These are phyloP conservation scores for Metacarcinus magister DNA, from an alignment of 2,888 invertebrate genomes.

Conservation along the genomic window DNA sequence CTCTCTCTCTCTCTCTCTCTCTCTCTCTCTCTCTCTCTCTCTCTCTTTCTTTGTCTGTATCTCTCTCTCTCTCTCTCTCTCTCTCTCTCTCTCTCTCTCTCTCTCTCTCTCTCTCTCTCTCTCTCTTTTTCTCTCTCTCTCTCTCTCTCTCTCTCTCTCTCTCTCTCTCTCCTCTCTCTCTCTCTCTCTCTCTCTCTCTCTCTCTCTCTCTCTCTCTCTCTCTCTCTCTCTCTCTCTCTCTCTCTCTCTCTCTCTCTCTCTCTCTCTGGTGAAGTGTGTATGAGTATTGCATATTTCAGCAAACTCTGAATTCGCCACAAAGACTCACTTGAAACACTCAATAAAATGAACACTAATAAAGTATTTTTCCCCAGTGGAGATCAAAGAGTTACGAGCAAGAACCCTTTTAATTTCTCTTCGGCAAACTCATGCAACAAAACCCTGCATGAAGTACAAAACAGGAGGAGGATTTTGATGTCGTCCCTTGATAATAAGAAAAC, in stretches of 20 bases:
- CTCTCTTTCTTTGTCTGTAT: not conserved
- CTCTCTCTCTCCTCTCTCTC: not conserved
- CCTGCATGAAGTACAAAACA: not conserved
- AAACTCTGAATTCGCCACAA: not conserved
- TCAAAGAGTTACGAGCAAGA: not conserved
- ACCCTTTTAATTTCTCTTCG: not conserved
- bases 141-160: not conserved
- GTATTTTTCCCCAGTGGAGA: not conserved
- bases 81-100: not conserved
- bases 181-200: not conserved
- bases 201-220: not conserved
- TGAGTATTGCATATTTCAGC: not conserved
- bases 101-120: not conserved
- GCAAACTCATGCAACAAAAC: not conserved
- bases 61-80: not conserved
- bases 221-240: too few species aligned
- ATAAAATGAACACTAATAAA: too few species aligned
- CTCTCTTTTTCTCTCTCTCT: not conserved
- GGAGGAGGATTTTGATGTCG: too few species aligned
- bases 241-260: not conserved
- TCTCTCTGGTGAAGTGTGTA: not conserved
- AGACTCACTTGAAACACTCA: too few species aligned
- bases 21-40: not conserved
- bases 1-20: not conserved
- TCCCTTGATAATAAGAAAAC: not conserved